Evolutionary conservation across 1,140 invertebrate species (phyloP), one percentile per base, ranked within the genome.

Genomic region (Ips typographus): DNA sequence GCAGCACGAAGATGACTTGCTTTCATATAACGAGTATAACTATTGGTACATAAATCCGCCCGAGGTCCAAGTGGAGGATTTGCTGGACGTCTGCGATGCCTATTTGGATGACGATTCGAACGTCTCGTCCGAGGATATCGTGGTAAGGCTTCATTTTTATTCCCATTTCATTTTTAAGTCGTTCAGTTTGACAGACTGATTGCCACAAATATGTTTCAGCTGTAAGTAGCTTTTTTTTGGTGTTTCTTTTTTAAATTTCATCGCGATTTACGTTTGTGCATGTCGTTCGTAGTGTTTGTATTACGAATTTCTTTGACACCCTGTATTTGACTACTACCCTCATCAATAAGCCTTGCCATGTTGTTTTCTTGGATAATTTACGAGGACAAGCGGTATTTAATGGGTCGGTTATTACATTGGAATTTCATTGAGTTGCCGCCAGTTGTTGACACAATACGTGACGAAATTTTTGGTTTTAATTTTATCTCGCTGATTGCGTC

Each of bases 1-100:
- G 56, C 68, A 70, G 68, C 68, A 64, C 53, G 68, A 70, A 36
- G 68, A 64, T 62, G 68, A 70, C 55, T 70, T 70, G 68, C 68
- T 70, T 65, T 59, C 53, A 49, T 71, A 65, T 76, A 69, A 61
- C 61, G 55, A 71, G 37, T 66, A 55, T 61, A 65, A 71, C 49
- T 71, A 71, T 71, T 71, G 69, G 69, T 55, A 71, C 44, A 65
- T 66, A 71, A 71, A 63, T 52, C 69, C 69, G 2, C 56, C 56
- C 2, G 56, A 60, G 4, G 36, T 71, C 41, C 56, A 71, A 8
- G 51, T 66, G 6, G 36, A 57, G n/a, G 43, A n/a, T 39, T 40
- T 40, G 3, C 7, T 47, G 1, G 61, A 57, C 37, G 59, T 41
- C 41, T 36, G 39, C 4, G 40, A 40, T 4, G 49, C 3, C 44